phyloP scores from a whole-genome alignment of 2,797 vertebrate genomes.

The Xenentodon cancila region DNA sequence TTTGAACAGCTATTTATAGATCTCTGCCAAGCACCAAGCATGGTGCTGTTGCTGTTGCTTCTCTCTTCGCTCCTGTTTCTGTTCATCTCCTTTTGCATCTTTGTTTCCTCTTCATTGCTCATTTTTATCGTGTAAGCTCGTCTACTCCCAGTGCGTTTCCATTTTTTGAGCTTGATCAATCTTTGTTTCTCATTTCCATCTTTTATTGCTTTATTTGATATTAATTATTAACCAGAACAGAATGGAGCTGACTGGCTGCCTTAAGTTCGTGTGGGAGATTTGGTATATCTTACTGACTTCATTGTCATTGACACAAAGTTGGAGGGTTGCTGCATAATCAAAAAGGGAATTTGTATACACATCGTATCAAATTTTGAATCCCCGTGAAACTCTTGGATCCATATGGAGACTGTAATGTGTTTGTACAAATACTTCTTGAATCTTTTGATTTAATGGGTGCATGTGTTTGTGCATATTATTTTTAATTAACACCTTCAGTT shows the following conservation, averaged over 20 bases:
- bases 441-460: not conserved
- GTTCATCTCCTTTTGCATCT: constrained; percentile 74
- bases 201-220: constrained; percentile 47
- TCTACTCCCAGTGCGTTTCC: constrained; percentile 30
- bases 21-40: constrained; percentile 82
- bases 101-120: constrained; percentile 40
- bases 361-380: too few species aligned
- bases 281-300: constrained; percentile 40
- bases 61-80: constrained; percentile 64
- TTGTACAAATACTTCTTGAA: not conserved
- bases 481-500: too few species aligned
- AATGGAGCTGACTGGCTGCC: constrained; percentile 56
- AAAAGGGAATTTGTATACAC: constrained; percentile 9
- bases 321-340: constrained; percentile 18
- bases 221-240: constrained; percentile 75
- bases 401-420: not conserved
- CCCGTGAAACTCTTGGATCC: not conserved
- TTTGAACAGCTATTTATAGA: constrained; percentile 92
- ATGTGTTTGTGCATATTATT: not conserved
- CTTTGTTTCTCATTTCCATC: constrained; percentile 36
- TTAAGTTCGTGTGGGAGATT: constrained; percentile 45
- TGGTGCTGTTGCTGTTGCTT: constrained; percentile 83
- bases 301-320: constrained; percentile 77
- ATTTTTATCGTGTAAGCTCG: constrained; percentile 34
- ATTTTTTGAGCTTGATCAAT: constrained; percentile 20